Evolutionary conservation across 2,797 vertebrate species (phyloP).

Genomic region (Urophycis tenuis): DNA sequence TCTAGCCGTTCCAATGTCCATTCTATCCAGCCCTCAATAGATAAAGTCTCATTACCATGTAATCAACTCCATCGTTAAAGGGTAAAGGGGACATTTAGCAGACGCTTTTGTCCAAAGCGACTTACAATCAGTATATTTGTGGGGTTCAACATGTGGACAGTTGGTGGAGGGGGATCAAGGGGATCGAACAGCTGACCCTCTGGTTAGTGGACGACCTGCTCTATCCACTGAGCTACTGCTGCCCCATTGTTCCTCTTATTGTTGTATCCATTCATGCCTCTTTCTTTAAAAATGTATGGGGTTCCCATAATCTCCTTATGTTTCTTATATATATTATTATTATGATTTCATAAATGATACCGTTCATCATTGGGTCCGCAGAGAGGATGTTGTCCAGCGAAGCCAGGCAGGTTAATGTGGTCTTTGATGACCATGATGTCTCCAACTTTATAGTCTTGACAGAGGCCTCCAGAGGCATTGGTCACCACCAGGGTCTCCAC

Average conservation of each 20-base stretch:
- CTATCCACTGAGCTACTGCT: too few species aligned
- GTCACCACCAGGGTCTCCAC: conserved; percentile 65
- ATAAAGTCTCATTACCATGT: too few species aligned
- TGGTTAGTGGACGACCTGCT: too few species aligned
- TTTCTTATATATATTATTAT: background rate
- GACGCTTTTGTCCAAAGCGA: too few species aligned
- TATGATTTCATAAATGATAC: conserved; percentile 30
- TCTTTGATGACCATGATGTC: conserved; percentile 73
- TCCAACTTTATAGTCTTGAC: conserved; percentile 67
- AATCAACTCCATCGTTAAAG: too few species aligned
- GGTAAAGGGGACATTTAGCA: too few species aligned
- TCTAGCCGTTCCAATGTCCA: background rate
- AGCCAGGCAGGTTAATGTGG: conserved; percentile 70
- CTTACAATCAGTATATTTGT: too few species aligned
- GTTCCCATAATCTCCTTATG: background rate
- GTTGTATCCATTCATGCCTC: background rate
- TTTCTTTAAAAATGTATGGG: background rate
- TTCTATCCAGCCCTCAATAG: background rate
- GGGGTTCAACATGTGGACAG: too few species aligned
- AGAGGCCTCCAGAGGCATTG: conserved; percentile 67
- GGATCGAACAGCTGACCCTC: too few species aligned
- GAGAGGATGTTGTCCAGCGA: conserved; percentile 66
- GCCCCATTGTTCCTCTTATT: too few species aligned
- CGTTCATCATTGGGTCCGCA: conserved; percentile 70
- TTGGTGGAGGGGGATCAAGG: too few species aligned